Evolutionary conservation across 2,113 vertebrate genomes (phyloP).

Genomic region (Macquaria ambigua): DNA sequence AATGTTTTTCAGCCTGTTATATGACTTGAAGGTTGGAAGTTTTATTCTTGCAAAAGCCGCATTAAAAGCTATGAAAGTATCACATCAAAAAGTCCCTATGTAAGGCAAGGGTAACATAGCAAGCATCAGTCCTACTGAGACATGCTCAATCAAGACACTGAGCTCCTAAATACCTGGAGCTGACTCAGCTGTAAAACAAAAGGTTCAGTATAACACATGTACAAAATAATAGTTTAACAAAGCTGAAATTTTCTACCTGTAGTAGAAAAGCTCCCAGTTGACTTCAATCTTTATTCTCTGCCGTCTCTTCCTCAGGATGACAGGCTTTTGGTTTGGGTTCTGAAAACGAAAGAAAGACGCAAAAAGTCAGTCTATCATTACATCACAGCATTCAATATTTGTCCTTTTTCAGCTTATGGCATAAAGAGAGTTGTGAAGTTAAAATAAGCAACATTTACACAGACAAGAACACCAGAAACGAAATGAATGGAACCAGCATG

Average conservation of each 20-base stretch:
- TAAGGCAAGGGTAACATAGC: not conserved
- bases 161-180: not conserved
- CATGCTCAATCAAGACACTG: too few relatives aligned
- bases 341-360: slow-evolving; percentile 72
- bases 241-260: slow-evolving; percentile 85
- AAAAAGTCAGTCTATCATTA: not conserved
- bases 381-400: not conserved
- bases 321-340: slow-evolving; percentile 97
- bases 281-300: slow-evolving; percentile 99
- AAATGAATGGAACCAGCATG: slow-evolving; percentile 10
- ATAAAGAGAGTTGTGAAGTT: slow-evolving; percentile 1
- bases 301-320: slow-evolving; percentile 95
- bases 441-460: slow-evolving; percentile 35
- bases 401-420: not conserved
- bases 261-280: slow-evolving; percentile 99
- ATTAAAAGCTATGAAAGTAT: too few relatives aligned
- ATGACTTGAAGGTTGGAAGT: too few relatives aligned
- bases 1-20: too few relatives aligned
- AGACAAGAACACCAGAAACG: slow-evolving; percentile 10
- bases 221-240: too few relatives aligned
- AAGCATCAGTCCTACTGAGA: not conserved
- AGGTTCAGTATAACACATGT: not conserved
- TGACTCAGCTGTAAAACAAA: not conserved
- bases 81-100: too few relatives aligned
- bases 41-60: not conserved